phyloP scores from a whole-genome alignment of 1,140 invertebrate genomes.

The Apis laboriosa region DNA sequence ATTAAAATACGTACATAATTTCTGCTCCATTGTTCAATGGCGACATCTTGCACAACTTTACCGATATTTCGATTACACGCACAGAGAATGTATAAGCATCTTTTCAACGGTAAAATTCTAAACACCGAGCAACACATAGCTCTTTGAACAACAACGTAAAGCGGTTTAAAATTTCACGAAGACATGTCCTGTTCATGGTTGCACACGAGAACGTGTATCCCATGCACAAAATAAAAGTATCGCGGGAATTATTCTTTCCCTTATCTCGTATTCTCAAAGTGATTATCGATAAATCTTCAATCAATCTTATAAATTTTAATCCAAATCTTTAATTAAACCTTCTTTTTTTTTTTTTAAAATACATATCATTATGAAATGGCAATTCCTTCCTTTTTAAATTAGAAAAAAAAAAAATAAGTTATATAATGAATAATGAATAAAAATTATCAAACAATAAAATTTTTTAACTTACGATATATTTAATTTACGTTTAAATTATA shows the following conservation, averaged over 20 bases:
- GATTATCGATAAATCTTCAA: background rate
- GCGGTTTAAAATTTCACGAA: background rate
- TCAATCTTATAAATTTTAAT: background rate
- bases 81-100: background rate
- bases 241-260: background rate
- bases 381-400: no score
- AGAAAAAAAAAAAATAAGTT: no score
- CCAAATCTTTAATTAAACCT: background rate
- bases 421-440: no score
- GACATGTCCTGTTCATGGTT: no score
- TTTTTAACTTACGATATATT: no score
- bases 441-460: no score
- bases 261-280: background rate
- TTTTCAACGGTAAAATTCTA: background rate
- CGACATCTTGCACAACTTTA: background rate
- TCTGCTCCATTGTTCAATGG: constrained; percentile 16
- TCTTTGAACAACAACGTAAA: background rate
- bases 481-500: no score
- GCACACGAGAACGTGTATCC: background rate
- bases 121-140: background rate
- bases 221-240: background rate
- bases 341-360: no score
- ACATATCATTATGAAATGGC: no score
- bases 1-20: constrained; percentile 6
- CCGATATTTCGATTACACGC: background rate